These are phyloP conservation scores for Chrysolina americana DNA, from an alignment of 2,888 invertebrate genomes.

Conservation along the genomic window DNA sequence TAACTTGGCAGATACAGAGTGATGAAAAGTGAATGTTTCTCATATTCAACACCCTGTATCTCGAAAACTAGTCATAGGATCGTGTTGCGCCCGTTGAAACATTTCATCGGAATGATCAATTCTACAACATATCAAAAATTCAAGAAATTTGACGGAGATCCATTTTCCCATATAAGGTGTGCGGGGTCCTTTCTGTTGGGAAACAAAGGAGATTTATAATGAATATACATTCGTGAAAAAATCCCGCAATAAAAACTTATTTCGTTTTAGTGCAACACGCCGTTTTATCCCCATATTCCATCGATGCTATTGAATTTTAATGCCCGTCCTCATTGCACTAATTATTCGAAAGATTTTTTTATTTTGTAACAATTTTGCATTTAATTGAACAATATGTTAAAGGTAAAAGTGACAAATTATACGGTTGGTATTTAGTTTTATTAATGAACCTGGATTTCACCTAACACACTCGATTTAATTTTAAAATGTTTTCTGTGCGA, in stretches of 20 bases:
- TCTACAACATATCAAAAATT: too few species aligned
- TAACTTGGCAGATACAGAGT: too few species aligned
- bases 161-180: too few species aligned
- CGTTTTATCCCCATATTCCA: background rate
- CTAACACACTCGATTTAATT: constrained; percentile 39
- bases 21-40: too few species aligned
- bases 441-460: constrained; percentile 38
- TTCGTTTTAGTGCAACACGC: background rate
- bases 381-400: constrained; percentile 24
- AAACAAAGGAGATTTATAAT: too few species aligned
- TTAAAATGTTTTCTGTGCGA: constrained; percentile 45
- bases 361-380: constrained; percentile 23
- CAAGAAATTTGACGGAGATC: too few species aligned
- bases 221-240: background rate
- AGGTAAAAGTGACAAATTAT: constrained; percentile 35
- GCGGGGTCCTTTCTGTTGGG: too few species aligned
- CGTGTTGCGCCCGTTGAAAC: too few species aligned
- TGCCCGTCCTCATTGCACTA: background rate
- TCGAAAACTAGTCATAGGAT: too few species aligned
- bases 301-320: background rate
- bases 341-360: constrained; percentile 20
- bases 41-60: too few species aligned
- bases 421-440: constrained; percentile 39
- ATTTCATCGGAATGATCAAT: too few species aligned
- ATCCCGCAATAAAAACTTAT: background rate